Evolutionary conservation across 1,140 invertebrate genomes (phyloP).

Genomic region (Musca vetustissima): DNA sequence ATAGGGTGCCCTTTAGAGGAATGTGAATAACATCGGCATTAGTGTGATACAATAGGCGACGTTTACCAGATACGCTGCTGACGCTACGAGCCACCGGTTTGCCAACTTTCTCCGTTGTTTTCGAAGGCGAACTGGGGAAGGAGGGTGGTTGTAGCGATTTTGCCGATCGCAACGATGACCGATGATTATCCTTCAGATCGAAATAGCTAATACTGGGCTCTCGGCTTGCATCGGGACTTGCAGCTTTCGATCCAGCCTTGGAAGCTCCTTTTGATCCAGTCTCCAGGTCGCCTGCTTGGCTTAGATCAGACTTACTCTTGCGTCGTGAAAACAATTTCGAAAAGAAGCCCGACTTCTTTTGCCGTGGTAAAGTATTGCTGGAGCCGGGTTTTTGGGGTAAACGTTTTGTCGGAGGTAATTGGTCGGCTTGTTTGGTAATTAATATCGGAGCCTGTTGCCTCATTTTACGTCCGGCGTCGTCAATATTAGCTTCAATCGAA

Average conservation of each 20-base stretch:
- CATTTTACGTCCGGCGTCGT: constrained; percentile 27
- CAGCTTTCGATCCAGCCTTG: constrained; percentile 31
- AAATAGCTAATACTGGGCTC: constrained; percentile 47
- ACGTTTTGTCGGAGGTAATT: constrained; percentile 53
- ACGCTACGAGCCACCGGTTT: constrained; percentile 61
- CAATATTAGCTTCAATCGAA: constrained; percentile 45
- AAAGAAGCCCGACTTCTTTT: constrained; percentile 66
- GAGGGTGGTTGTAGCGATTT: constrained; percentile 34
- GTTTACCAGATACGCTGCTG: constrained; percentile 61
- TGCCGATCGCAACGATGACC: constrained; percentile 40
- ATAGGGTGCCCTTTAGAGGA: constrained; percentile 60
- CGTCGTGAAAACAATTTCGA: constrained; percentile 64
- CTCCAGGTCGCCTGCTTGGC: constrained; percentile 21
- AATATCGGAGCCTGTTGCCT: constrained; percentile 48
- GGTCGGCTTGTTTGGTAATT: constrained; percentile 45
- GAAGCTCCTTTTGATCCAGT: constrained; percentile 14
- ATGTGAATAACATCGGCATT: constrained; percentile 62
- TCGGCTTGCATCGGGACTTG: constrained; percentile 34
- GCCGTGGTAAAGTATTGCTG: constrained; percentile 58
- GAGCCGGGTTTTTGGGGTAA: constrained; percentile 56
- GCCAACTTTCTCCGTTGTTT: constrained; percentile 37
- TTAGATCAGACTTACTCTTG: constrained; percentile 56
- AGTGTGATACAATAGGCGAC: constrained; percentile 46
- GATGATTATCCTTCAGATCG: constrained; percentile 40
- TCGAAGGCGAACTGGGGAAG: constrained; percentile 33